Evolutionary conservation across 2,888 invertebrate species (phyloP).

Genomic region (Petrolisthes cinctipes): DNA sequence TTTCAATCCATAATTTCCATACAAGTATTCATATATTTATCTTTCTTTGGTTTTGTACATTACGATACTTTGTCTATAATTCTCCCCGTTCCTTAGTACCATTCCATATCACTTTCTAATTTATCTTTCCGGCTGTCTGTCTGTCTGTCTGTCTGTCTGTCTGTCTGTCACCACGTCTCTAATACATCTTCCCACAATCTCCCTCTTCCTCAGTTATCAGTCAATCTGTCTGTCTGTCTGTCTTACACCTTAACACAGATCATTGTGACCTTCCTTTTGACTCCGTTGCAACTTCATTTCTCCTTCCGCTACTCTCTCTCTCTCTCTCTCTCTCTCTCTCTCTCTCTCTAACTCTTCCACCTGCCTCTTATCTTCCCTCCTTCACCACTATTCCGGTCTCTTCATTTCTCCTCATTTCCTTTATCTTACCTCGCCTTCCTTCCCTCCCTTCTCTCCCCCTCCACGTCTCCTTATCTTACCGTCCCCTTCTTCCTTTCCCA

Average conservation of each 20-base stretch:
- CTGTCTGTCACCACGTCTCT: not conserved
- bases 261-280: no score
- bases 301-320: not conserved
- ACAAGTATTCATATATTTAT: no score
- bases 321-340: not conserved
- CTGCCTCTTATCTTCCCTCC: not conserved
- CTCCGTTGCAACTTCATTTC: no score
- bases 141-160: not conserved
- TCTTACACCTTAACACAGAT: no score
- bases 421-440: not conserved
- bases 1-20: not conserved
- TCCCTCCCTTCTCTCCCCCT: not conserved
- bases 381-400: not conserved
- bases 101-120: not conserved
- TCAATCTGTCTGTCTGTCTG: no score
- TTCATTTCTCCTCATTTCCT: not conserved
- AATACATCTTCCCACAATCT: no score
- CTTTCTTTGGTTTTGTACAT: no score
- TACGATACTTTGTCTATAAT: no score
- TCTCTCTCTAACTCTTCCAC: not conserved
- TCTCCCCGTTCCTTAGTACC: not conserved
- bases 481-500: not conserved
- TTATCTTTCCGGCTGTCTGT: not conserved
- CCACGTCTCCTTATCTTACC: not conserved
- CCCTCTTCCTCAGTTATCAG: no score